phyloP scores from a whole-genome alignment of 2,888 invertebrate species.

The Lumbricus terrestris region DNA sequence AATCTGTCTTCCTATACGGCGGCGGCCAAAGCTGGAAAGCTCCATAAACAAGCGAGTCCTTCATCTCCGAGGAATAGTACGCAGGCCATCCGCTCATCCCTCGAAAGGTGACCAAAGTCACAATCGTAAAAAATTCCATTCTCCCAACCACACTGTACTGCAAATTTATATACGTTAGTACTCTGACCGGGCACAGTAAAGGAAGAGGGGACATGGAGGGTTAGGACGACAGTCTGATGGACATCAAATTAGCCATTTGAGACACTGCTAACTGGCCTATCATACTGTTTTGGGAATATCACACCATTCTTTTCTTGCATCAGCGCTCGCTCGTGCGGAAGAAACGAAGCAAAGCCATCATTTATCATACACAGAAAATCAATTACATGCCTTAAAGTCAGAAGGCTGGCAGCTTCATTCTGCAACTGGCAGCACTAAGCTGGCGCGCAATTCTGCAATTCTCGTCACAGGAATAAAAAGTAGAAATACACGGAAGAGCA shows the following conservation, averaged over 20 bases:
- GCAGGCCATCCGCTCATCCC: not conserved
- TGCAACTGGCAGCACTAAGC: not conserved
- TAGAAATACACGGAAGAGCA: not conserved
- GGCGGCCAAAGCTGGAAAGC: not conserved
- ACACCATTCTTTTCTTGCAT: not conserved
- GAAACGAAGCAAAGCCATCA: not conserved
- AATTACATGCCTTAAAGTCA: not conserved
- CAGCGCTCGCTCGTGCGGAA: not conserved
- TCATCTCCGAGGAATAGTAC: not conserved
- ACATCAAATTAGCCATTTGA: not conserved
- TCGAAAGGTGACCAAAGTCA: not conserved
- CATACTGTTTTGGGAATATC: not conserved
- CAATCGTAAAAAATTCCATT: not conserved
- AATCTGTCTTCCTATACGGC: not conserved
- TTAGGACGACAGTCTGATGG: not conserved
- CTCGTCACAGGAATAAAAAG: not conserved
- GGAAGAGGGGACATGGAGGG: not conserved
- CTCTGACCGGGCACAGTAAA: not conserved
- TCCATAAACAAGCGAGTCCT: not conserved
- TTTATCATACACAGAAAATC: not conserved
- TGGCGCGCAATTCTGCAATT: not conserved
- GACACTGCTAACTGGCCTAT: not conserved
- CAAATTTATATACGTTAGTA: no score
- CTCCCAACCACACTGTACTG: not conserved
- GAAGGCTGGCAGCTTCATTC: not conserved